A percentile compares a stretch with the other conserved stretches of the same genome.
Conservation (phyloP, 1,140 invertebrate species). For the Asbolus verrucosus region DNA sequence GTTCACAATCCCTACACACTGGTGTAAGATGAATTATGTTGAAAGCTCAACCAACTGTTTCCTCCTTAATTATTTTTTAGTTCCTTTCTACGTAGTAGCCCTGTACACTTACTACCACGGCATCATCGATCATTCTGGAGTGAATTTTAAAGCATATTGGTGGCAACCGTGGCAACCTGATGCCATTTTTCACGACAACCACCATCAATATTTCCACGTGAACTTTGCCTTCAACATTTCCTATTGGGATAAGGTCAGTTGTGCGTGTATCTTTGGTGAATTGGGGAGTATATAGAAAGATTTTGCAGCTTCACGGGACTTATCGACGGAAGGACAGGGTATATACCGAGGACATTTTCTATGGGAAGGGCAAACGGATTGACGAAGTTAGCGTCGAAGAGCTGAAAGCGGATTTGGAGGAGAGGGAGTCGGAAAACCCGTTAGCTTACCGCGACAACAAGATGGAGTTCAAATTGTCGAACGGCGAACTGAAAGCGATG, state of each 20-base stretch:
- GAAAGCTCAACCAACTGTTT: constrained; percentile 20
- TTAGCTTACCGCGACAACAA: constrained; percentile 65
- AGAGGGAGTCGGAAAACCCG: constrained; percentile 69
- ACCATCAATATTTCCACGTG: constrained; percentile 83
- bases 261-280: constrained; percentile 3
- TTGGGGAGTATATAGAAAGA: constrained; percentile 35
- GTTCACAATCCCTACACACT: constrained; percentile 72
- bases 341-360: constrained; percentile 77
- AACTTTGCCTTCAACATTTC: constrained; percentile 81
- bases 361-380: constrained; percentile 69
- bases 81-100: constrained; percentile 69
- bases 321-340: constrained; percentile 72
- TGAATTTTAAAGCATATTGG: constrained; percentile 79
- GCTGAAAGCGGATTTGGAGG: constrained; percentile 65
- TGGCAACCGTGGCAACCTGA: constrained; percentile 84
- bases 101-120: constrained; percentile 81
- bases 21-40: constrained; percentile 68
- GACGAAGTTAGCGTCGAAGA: constrained; percentile 66
- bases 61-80: constrained; percentile 64
- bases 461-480: constrained; percentile 58
- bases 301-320: constrained; percentile 76
- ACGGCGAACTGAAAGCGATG: constrained; percentile 52
- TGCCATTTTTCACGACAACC: constrained; percentile 81
- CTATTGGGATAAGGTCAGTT: constrained; percentile 75
- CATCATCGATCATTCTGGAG: constrained; percentile 81